Evolutionary conservation across 1,140 invertebrate species (phyloP).

Genomic region (Meloidogyne chitwoodi): DNA sequence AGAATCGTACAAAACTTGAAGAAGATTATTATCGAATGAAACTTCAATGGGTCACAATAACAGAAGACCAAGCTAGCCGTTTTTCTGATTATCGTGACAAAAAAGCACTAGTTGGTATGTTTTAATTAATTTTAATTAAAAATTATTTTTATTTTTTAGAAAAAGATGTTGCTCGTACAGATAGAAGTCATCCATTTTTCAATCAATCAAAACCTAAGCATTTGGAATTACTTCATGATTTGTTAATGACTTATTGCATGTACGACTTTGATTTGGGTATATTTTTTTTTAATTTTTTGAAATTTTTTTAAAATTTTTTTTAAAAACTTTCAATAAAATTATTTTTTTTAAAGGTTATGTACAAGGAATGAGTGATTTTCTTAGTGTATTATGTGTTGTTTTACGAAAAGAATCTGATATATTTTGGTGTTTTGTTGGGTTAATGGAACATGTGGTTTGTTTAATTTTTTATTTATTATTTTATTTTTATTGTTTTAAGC

Average conservation of each 20-base stretch:
- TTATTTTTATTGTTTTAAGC: slow-evolving; percentile 46
- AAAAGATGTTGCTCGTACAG: slow-evolving; percentile 94
- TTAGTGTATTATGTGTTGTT: slow-evolving; percentile 84
- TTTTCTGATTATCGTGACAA: slow-evolving; percentile 83
- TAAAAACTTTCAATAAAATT: too few species aligned
- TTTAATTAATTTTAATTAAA: background rate
- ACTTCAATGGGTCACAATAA: slow-evolving; percentile 88
- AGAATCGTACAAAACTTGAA: slow-evolving; percentile 52
- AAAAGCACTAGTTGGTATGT: slow-evolving; percentile 78
- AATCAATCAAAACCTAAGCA: slow-evolving; percentile 85
- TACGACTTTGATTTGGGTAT: slow-evolving; percentile 90
- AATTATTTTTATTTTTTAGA: slow-evolving; percentile 65
- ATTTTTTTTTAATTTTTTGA: slow-evolving; percentile 57
- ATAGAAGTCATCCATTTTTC: slow-evolving; percentile 83
- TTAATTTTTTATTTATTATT: background rate
- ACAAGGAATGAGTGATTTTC: slow-evolving; percentile 87
- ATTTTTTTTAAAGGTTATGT: slow-evolving; percentile 68
- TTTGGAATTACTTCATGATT: slow-evolving; percentile 77
- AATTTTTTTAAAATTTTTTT: too few species aligned
- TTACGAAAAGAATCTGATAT: slow-evolving; percentile 87
- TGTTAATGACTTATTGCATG: slow-evolving; percentile 99
- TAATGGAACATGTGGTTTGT: slow-evolving; percentile 74
- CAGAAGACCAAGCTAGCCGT: slow-evolving; percentile 76
- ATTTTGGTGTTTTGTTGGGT: slow-evolving; percentile 99
- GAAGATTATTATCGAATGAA: slow-evolving; percentile 93